Conservation (phyloP, 2,888 invertebrate species). For the Petrophora chlorosata region DNA sequence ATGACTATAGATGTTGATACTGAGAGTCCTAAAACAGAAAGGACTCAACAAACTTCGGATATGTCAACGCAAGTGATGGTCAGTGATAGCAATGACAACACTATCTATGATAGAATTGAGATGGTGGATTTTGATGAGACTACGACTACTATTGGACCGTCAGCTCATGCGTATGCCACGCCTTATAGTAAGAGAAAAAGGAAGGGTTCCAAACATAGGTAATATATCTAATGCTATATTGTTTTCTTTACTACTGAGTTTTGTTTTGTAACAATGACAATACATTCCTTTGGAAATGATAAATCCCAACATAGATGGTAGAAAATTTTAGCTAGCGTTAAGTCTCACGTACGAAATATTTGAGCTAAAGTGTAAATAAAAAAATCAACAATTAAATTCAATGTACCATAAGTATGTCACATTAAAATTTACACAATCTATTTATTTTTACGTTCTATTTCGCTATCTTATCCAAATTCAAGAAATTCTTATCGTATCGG, state of each 20-base stretch:
- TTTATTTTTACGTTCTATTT: conserved; percentile 16
- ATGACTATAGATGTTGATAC: conserved; percentile 76
- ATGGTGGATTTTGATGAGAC: conserved; percentile 52
- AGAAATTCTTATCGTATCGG: conserved; percentile 33
- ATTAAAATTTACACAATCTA: neutral
- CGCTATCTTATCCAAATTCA: conserved; percentile 44
- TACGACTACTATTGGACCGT: conserved; percentile 42
- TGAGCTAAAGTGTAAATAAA: too few relatives aligned
- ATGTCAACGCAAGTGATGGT: conserved; percentile 57
- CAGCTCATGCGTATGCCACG: conserved; percentile 56
- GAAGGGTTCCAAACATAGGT: conserved; percentile 58
- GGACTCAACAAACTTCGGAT: conserved; percentile 53
- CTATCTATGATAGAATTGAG: conserved; percentile 64
- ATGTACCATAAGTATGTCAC: too few relatives aligned
- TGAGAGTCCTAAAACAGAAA: conserved; percentile 54
- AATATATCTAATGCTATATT: too few relatives aligned
- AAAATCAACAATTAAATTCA: too few relatives aligned
- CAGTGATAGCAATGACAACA: conserved; percentile 44
- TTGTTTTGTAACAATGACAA: too few relatives aligned
- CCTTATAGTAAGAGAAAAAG: conserved; percentile 65
- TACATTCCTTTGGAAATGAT: too few relatives aligned
- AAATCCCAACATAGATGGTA: too few relatives aligned
- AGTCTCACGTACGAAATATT: too few relatives aligned
- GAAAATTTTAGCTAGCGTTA: too few relatives aligned
- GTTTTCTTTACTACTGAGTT: too few relatives aligned